These are phyloP conservation scores for Dolichomitus sp. DNA, from an alignment of 2,888 invertebrate species.

Conservation along the genomic window DNA sequence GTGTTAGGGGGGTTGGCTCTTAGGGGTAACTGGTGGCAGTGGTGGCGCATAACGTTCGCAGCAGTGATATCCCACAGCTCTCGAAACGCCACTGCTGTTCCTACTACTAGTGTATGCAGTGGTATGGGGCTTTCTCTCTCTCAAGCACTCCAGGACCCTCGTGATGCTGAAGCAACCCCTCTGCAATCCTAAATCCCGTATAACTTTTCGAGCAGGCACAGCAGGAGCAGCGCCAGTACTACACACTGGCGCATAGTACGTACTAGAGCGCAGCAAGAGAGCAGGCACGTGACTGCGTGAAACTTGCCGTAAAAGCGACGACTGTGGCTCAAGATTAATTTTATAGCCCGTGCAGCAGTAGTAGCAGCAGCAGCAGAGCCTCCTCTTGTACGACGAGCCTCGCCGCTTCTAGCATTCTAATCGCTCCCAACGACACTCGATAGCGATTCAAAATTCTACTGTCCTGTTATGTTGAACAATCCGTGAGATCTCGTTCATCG, in stretches of 20 bases:
- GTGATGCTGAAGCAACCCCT: conserved; percentile 32
- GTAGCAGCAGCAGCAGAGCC: not conserved
- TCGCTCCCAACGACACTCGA: conserved; percentile 19
- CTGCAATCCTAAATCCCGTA: conserved; percentile 49
- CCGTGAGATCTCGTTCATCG: not conserved
- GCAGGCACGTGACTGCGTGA: conserved; percentile 46
- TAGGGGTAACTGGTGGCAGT: conserved; percentile 39
- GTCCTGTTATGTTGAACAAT: not conserved
- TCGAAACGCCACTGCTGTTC: conserved; percentile 52
- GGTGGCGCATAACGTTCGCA: conserved; percentile 44
- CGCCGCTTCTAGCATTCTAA: conserved; percentile 25
- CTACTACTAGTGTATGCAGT: not conserved
- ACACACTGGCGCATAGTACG: conserved; percentile 16
- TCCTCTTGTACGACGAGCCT: not conserved
- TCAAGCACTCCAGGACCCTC: conserved; percentile 42
- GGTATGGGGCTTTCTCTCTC: conserved; percentile 9
- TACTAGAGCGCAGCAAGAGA: conserved; percentile 20
- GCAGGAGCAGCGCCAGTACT: not conserved
- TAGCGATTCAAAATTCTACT: not conserved
- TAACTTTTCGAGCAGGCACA: conserved; percentile 50
- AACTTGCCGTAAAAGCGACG: conserved; percentile 47
- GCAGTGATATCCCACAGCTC: conserved; percentile 64
- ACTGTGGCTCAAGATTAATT: conserved; percentile 48
- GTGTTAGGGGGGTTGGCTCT: conserved; percentile 15
- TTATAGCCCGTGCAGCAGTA: conserved; percentile 42